A percentile compares a stretch with the other conserved stretches of the same genome.
Conservation (phyloP, 2,113 vertebrate species). For the Serranochromis macrocephalus region DNA sequence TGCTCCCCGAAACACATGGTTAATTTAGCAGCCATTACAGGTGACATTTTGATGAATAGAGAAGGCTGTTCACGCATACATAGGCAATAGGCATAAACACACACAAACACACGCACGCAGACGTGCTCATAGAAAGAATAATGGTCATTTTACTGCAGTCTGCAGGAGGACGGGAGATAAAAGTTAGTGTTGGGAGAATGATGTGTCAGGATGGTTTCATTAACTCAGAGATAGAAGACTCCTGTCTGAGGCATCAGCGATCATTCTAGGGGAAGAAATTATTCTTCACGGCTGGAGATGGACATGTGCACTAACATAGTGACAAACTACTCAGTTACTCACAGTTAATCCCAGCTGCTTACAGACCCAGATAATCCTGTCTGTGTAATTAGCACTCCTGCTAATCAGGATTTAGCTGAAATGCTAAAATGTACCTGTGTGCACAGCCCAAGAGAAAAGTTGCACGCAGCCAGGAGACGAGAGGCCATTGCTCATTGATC, state of each 20-base stretch:
- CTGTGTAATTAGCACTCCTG: slow-evolving; percentile 12
- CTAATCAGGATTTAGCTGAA: slow-evolving; percentile 33
- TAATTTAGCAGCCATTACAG: slow-evolving; percentile 77
- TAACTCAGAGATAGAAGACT: slow-evolving; percentile 59
- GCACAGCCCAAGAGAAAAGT: background rate
- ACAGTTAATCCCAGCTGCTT: slow-evolving; percentile 31
- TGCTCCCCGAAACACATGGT: slow-evolving; percentile 67
- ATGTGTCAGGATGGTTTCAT: slow-evolving; percentile 65
- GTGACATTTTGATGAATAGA: slow-evolving; percentile 73
- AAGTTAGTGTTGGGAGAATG: slow-evolving; percentile 64
- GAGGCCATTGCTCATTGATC: slow-evolving; percentile 19
- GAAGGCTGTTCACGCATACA: slow-evolving; percentile 61
- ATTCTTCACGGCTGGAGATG: slow-evolving; percentile 22
- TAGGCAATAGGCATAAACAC: slow-evolving; percentile 62
- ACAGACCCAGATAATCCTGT: slow-evolving; percentile 4
- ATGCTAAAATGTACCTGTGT: background rate
- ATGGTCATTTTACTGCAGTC: slow-evolving; percentile 61
- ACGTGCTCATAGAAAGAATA: slow-evolving; percentile 46
- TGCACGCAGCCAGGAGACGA: background rate
- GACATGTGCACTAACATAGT: slow-evolving; percentile 36
- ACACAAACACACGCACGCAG: slow-evolving; percentile 18
- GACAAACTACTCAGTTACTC: slow-evolving; percentile 28
- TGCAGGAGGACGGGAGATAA: slow-evolving; percentile 62
- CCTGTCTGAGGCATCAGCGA: slow-evolving; percentile 44
- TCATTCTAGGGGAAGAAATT: slow-evolving; percentile 29